These are phyloP conservation scores for Desoria tigrina DNA, from an alignment of 2,888 invertebrate species.

Conservation along the genomic window DNA sequence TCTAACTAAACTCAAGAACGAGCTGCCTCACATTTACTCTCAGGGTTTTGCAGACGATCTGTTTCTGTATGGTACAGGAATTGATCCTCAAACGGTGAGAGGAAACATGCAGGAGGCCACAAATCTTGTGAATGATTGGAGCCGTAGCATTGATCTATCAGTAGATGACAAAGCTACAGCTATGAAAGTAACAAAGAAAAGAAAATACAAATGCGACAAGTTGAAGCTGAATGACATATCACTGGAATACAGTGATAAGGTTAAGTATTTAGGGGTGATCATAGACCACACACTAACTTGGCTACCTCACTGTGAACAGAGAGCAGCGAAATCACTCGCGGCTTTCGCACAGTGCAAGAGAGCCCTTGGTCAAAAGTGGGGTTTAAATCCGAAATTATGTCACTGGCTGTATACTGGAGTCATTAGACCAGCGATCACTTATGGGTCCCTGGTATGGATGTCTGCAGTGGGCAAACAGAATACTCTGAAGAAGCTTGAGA, in stretches of 20 bases:
- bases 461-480: neutral
- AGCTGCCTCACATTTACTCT: conserved; percentile 1
- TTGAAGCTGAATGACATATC: neutral
- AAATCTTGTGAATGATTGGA: conserved; percentile 10
- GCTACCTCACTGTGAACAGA: conserved; percentile 15
- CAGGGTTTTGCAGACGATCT: conserved; percentile 41
- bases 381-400: conserved; percentile 21
- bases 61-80: neutral
- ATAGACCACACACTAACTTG: conserved; percentile 34
- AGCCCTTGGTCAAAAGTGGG: conserved; percentile 31
- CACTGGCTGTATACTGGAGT: conserved; percentile 40
- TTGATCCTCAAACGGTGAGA: neutral
- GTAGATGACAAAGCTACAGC: conserved; percentile 12
- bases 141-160: conserved; percentile 1
- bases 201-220: neutral
- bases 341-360: conserved; percentile 28
- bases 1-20: conserved; percentile 29
- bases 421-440: conserved; percentile 28
- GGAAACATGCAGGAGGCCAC: conserved; percentile 5
- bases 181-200: conserved; percentile 12
- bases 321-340: neutral
- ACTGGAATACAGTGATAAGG: conserved; percentile 4
- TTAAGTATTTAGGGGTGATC: conserved; percentile 34
- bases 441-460: conserved; percentile 26
- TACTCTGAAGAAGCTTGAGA: neutral